Base-by-base conservation (phyloP, 2,888 invertebrate species). In the Tiphia femorata region DNA sequence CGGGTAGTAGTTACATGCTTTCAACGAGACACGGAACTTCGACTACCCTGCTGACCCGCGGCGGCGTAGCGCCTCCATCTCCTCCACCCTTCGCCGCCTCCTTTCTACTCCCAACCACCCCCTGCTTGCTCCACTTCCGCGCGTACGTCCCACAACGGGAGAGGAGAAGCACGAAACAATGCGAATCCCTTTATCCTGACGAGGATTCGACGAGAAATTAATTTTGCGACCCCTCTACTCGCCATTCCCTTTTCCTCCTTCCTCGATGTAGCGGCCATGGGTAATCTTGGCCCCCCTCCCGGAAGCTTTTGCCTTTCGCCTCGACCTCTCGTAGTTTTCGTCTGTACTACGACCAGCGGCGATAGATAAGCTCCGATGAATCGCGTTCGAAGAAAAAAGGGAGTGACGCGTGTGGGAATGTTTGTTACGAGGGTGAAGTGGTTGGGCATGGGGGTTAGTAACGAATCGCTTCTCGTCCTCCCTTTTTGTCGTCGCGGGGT, bases 1-100 rank as follows among this genome's bases (percentile, higher is more conserved):
- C 73, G 64, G 69, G 68, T 77, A 77, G 70, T 76, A 73, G 75
- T 78, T 75, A 75, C 75, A 70, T 63, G 71, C 67, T 72, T 73
- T 67, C 70, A 63, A 61, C 68, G 68, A 52, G 72, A 73, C 58
- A 54, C 59, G 49, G 53, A 65, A 67, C 57, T 67, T 72, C 50
- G 59, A 57, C 52, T 46, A 55, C 47, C 58, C 30, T 48, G 58
- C 29, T 55, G 54, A 54, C 53, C 57, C 48, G 51, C 60, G 58
- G 64, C 64, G 16, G 37, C 19, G 46, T 38, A 33, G 6, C 30
- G 49, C 35, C 20, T 51, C 41, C 29, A 16, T 10, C 17, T 27
- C 17, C 17, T 17, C 16, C 5, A 2, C 8, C 2, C 19, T 10
- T 8, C 12, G 6, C 19, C 27, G 3, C 7, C 14, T 14, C 2